Base-by-base conservation (phyloP, 2,797 vertebrate species). In the Rhynchonycteris naso region DNA sequence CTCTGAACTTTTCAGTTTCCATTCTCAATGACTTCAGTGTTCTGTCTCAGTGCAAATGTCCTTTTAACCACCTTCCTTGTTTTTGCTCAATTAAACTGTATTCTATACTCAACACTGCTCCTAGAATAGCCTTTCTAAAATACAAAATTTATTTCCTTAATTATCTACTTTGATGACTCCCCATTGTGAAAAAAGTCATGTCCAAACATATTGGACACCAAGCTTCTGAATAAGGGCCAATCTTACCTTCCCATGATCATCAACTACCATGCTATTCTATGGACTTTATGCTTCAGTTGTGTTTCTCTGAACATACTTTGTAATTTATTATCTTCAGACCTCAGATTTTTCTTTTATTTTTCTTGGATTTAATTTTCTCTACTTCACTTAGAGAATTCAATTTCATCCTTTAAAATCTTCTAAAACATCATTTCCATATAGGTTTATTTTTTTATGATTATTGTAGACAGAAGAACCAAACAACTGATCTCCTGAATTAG, bases 51-150 rank as follows among this genome's bases (percentile, higher is more conserved):
- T 65, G 28, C n/a, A 78, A 78, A 22, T 28, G 28, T 22, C 11
- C 35, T 88, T 85, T 54, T 85, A 69, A 76, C 19, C 15, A 85
- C 33, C 5, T 69, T 82, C 14, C 78, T 76, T 71, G 13, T 76
- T 15, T 81, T 7, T 16, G 1, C 6, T 87, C 24, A 74, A 33
- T 82, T 59, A 69, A 85, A 84, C 30, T 79, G 18, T 24, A 66
- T 74, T 24, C 28, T 81, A 30, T 10, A 65, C 35, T 52, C 47
- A 79, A 59, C 13, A 43, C 0, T 35, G 28, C 65, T 88, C 33
- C 12, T 30, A 68, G 79, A 84, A 35, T 28, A 88, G n/a, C 12
- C 58, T 58, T 97, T 93, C 2, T 33, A 95, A 88, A 93, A 89
- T 28, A 75, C 3, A 88, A n/a, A 54, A 78, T 65, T 47, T 69